phyloP scores from a whole-genome alignment of 2,888 invertebrate species.

The Rhorus exstirpatorius region DNA sequence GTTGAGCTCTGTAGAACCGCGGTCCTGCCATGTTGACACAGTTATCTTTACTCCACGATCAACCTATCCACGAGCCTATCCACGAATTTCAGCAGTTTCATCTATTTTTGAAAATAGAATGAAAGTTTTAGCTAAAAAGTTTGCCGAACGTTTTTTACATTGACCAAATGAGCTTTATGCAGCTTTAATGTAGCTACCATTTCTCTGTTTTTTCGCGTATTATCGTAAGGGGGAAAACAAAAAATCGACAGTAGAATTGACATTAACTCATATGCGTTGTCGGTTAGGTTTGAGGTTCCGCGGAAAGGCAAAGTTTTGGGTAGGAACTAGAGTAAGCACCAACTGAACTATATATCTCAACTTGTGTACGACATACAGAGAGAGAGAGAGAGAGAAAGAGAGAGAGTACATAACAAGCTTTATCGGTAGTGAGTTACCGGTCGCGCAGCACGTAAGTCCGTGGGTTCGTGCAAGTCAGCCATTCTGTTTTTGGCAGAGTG shows the following conservation, averaged over 20 bases:
- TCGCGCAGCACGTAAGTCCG: conserved; percentile 67
- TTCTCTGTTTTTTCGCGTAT: background rate
- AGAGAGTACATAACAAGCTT: conserved; percentile 60
- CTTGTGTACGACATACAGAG: conserved; percentile 15
- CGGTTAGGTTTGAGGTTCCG: conserved; percentile 12
- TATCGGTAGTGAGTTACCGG: conserved; percentile 67
- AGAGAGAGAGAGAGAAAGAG: conserved; percentile 55
- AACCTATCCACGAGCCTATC: too few species aligned
- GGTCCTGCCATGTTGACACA: too few species aligned
- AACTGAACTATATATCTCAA: conserved; percentile 1
- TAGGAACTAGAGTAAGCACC: conserved; percentile 8
- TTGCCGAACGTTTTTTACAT: too few species aligned
- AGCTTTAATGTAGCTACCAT: background rate
- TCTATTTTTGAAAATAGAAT: too few species aligned
- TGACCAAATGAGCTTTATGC: too few species aligned
- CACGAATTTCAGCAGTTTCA: too few species aligned
- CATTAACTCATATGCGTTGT: background rate
- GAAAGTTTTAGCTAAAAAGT: too few species aligned
- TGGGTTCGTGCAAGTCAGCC: conserved; percentile 78
- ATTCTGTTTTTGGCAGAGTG: conserved; percentile 81
- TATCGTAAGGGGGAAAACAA: background rate
- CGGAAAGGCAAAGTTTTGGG: conserved; percentile 15
- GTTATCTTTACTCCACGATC: too few species aligned
- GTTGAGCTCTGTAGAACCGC: too few species aligned
- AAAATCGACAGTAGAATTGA: too few species aligned